Percentiles rank a stretch among this genome's conserved stretches.
phyloP scores from a whole-genome alignment of 1,140 invertebrate genomes.

The Drosophila tropicalis region DNA sequence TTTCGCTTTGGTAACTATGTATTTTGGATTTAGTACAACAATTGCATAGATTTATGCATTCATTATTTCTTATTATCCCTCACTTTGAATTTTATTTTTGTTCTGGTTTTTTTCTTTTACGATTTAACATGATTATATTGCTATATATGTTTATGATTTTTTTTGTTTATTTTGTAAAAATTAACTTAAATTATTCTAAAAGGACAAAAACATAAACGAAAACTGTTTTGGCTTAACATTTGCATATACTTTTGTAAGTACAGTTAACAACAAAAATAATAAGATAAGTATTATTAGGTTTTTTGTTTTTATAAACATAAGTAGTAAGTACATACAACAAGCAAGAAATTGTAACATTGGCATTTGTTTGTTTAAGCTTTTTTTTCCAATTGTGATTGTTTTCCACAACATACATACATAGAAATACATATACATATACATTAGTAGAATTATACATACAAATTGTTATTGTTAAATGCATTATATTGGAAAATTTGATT shows the following conservation, averaged over 20 bases:
- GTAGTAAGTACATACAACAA: conserved; percentile 77
- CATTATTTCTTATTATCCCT: conserved; percentile 20
- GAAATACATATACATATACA: conserved; percentile 51
- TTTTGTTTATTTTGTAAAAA: not conserved
- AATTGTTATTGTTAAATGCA: conserved; percentile 68
- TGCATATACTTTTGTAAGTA: conserved; percentile 59
- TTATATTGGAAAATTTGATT: conserved; percentile 66
- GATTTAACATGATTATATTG: conserved; percentile 43
- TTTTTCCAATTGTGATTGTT: conserved; percentile 18
- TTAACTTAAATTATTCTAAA: conserved; percentile 34
- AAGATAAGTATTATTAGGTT: conserved; percentile 15
- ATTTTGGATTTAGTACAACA: conserved; percentile 76
- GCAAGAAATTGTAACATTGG: conserved; percentile 56
- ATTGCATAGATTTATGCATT: conserved; percentile 29
- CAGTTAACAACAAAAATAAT: conserved; percentile 52
- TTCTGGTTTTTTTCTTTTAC: conserved; percentile 14
- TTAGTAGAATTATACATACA: conserved; percentile 23
- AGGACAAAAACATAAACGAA: conserved; percentile 44
- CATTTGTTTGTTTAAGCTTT: conserved; percentile 36
- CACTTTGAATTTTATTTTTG: not conserved
- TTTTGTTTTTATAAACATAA: conserved; percentile 11
- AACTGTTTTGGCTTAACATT: conserved; percentile 25
- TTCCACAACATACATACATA: conserved; percentile 48
- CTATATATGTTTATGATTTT: conserved; percentile 36
- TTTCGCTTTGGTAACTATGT: conserved; percentile 48